phyloP scores from a whole-genome alignment of 1,140 invertebrate genomes.

The Aphidius ervi region DNA sequence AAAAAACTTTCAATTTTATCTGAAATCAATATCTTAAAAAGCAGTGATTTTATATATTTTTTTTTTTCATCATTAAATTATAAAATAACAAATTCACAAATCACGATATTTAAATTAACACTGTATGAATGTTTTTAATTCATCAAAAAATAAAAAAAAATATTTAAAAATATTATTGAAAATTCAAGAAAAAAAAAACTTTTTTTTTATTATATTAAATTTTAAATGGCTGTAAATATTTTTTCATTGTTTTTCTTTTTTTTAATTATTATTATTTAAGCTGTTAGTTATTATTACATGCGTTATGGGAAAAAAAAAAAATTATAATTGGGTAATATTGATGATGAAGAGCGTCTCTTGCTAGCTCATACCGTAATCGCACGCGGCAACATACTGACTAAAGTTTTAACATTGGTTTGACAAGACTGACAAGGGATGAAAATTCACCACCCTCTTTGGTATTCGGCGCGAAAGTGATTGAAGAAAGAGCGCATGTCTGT shows the following conservation, averaged over 20 bases:
- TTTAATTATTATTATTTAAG: not conserved
- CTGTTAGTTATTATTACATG: too few species aligned
- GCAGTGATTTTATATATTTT: too few species aligned
- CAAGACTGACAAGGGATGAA: constrained; percentile 42
- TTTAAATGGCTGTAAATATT: not conserved
- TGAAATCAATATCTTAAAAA: too few species aligned
- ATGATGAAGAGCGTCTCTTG: not conserved
- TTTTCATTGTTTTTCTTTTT: not conserved
- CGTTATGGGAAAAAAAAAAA: not conserved
- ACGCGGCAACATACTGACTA: constrained; percentile 38
- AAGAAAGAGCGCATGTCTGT: constrained; percentile 33
- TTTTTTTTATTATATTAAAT: not conserved
- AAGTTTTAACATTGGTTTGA: too few species aligned
- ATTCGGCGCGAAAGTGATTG: constrained; percentile 28
- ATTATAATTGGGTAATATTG: not conserved
- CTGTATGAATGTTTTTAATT: too few species aligned
- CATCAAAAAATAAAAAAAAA: too few species aligned
- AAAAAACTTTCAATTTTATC: too few species aligned
- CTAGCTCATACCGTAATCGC: constrained; percentile 38
- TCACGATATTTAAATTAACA: too few species aligned
- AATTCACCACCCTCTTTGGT: constrained; percentile 32
- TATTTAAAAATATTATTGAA: too few species aligned
- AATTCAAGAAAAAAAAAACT: not conserved
- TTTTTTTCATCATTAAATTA: too few species aligned
- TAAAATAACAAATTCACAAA: too few species aligned